Base-by-base conservation (phyloP, 2,888 invertebrate genomes). In the Microctonus aethiopoides region DNA sequence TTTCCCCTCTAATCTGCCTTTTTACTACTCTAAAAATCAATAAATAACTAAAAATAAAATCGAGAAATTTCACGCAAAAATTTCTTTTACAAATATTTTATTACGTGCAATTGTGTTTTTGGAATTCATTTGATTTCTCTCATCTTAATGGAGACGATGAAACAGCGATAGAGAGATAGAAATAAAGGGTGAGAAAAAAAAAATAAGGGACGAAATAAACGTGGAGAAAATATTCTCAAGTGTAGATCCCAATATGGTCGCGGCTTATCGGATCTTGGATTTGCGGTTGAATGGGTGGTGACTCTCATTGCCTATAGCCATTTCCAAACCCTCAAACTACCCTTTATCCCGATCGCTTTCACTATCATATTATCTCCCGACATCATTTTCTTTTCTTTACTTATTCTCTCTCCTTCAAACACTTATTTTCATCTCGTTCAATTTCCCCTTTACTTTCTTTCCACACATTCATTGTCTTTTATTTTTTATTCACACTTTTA, bases 181-280 rank as follows among this genome's bases (percentile, higher is more conserved):
- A 32, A 41, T 61, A 51, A 20, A 65, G 34, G 57, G 54, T 56
- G 7, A 9, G 7, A 16, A 16, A 41, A 41, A 41, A 41, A 46
- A 46, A 46, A 46, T 7, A 29, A 41, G 24, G 46, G 52, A 52
- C 22, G 6, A 66, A 56, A 36, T n/a, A 64, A 34, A 46, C 36
- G 59, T 41, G 26, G 56, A 46, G 51, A 34, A 41, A 56, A 60
- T 57, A 39, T 34, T 63, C 54, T 46, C 65, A 24, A n/a, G 41
- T 39, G 32, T 41, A 59, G 63, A 71, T 81, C 77, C 77, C 79
- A 79, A 81, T 80, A 81, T 79, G 76, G 76, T 74, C 76, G 26
- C 9, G 77, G 80, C 79, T 81, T 80, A 81, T 80, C 80, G 81
- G 79, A 81, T 81, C 76, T 75, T 64, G 74, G 77, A 78, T 76